These are phyloP conservation scores for Amphiura filiformis DNA, from an alignment of 35 echinoderm and acorn worm species.

Conservation along the genomic window DNA sequence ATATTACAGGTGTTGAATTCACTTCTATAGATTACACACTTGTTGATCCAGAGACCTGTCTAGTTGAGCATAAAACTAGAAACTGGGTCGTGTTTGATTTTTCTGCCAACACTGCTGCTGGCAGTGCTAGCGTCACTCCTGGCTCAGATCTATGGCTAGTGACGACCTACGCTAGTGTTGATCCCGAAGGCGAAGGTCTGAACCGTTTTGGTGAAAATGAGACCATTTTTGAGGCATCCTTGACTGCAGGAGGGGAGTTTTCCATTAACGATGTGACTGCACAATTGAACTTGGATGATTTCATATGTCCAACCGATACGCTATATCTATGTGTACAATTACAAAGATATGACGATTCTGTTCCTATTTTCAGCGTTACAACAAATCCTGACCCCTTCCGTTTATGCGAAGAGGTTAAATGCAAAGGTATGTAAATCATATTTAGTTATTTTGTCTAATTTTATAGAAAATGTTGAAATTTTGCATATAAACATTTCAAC, in stretches of 20 bases:
- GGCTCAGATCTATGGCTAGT: not conserved
- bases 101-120: not conserved
- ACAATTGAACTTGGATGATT: not conserved
- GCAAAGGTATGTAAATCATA: not conserved
- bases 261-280: not conserved
- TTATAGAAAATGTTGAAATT: too few species aligned
- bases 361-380: not conserved
- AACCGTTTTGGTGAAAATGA: not conserved
- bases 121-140: not conserved
- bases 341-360: not conserved
- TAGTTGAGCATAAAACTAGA: not conserved
- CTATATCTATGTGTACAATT: not conserved
- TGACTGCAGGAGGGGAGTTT: not conserved
- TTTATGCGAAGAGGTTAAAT: not conserved
- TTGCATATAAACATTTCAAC: too few species aligned
- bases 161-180: not conserved
- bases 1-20: not conserved
- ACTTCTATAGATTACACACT: not conserved
- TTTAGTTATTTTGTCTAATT: not conserved
- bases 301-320: not conserved
- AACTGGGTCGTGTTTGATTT: not conserved
- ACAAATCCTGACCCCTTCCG: not conserved
- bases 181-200: not conserved
- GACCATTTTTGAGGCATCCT: not conserved
- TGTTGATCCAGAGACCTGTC: not conserved